Evolutionary conservation across 1,140 invertebrate species (phyloP).

Genomic region (Coptotermes formosanus): DNA sequence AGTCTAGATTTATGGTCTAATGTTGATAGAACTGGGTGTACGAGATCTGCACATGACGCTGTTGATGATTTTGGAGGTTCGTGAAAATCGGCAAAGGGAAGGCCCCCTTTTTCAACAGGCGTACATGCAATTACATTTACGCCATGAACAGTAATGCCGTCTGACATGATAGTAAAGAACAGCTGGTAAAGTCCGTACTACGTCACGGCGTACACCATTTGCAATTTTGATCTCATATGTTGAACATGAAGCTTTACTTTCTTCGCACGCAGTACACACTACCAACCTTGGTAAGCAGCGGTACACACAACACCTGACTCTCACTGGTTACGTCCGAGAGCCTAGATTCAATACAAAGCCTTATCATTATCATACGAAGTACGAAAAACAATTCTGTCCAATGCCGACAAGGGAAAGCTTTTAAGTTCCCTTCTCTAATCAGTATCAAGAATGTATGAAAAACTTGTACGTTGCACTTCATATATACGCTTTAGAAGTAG

Average conservation of each 20-base stretch:
- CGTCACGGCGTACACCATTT: no score
- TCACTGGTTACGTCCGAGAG: background rate
- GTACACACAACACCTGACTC: background rate
- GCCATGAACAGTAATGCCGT: no score
- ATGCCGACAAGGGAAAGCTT: background rate
- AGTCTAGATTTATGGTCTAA: no score
- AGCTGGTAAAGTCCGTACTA: no score
- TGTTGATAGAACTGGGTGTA: no score
- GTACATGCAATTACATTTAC: no score
- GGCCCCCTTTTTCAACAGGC: no score
- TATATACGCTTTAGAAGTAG: background rate
- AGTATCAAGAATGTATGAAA: background rate
- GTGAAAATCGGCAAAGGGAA: no score
- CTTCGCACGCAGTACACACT: background rate
- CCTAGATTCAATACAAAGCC: background rate
- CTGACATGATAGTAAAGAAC: no score
- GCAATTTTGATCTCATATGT: no score
- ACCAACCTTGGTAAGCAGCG: background rate
- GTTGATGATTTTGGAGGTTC: no score
- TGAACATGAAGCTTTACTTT: background rate
- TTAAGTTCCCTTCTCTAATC: background rate
- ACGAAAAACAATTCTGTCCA: slow-evolving; percentile 1
- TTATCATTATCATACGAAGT: background rate
- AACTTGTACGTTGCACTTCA: background rate
- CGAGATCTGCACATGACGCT: no score